Evolutionary conservation across 2,888 invertebrate species (phyloP), one percentile per base, ranked within the genome.

Genomic region (Allophyes oxyacanthae): DNA sequence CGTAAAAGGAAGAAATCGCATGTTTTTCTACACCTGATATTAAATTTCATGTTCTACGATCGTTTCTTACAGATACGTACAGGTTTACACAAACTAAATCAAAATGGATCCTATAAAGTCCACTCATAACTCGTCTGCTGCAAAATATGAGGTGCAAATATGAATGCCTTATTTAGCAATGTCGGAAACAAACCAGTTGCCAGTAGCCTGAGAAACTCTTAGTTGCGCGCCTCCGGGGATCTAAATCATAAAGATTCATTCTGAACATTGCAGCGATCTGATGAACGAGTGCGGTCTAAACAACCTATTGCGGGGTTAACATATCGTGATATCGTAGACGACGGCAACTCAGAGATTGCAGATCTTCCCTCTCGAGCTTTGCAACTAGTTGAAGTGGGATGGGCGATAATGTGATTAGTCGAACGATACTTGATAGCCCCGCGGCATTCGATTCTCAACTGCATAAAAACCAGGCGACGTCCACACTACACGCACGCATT

Each of bases 181-280:
- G 85, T 86, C 83, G 89, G 90, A 89, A 88, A 87, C 80, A 80
- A 87, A 90, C 91, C 83, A 88, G 91, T 90, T 83, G 71, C 83
- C 79, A 75, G 87, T 85, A 87, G 90, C 89, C 87, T 92, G 92
- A 92, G 93, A 92, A 93, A 91, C 86, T 81, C 67, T 75, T 78
- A 78, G 82, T 75, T 72, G 77, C 54, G 20, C 63, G 81, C 86
- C 83, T 83, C 75, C 75, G 82, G 85, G 85, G 81, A 88, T 81
- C 83, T 90, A 88, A 88, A 91, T 90, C 89, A 89, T 88, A 88
- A 85, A 87, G 85, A 87, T 87, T 87, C 85, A 90, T 90, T 89
- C 88, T 83, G 79, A 79, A 83, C 90, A 87, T 87, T 78, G 83
- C 83, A 77, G 56, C 69, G 70, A 79, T 83, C 83, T 84, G 85